Base-by-base conservation (phyloP, 2,888 invertebrate genomes). In the Caenorhabditis parvicauda region DNA sequence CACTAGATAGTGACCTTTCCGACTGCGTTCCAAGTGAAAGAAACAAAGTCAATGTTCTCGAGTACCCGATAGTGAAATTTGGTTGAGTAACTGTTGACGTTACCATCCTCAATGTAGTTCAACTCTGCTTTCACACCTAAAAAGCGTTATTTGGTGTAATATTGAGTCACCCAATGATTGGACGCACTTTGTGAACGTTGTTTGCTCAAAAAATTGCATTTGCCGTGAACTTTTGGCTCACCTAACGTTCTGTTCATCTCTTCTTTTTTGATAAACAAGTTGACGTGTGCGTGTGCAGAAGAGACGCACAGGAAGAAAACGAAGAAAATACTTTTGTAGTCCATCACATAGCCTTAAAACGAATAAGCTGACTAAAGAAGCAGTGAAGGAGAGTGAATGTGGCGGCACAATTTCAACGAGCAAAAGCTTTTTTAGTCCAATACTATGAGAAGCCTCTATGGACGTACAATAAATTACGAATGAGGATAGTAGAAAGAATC, bases 241-340 rank as follows among this genome's bases (percentile, higher is more conserved):
- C 79, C 80, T 5, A 79, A 53, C 5, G 80, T 80, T 27, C 80
- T 52, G 43, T 77, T 76, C 75, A 79, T 77, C 47, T 80, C 80
- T 22, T 70, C 67, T 37, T 74, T 65, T 37, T 70, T 66, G 42
- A 80, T 80, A 50, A 71, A 75, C 58, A 80, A 64, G 47, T 79
- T 75, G 59, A 79, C 48, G 53, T 49, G 64, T 35, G 59, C 58
- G 19, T 19, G 32, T n/a, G 27, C 29, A n/a, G 32, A 22, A 29
- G 17, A 27, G 22, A 17, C 27, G 12, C 17, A 29, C 28, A 17
- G n/a, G n/a, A 27, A 29, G n/a, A 46, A 46, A n/a, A 17, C n/a
- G n/a, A 27, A 44, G 19, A 61, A 28, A n/a, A 38, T 4, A 38
- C 19, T 21, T 19, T 38, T 17, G 21, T 38, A 19, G 21, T 21